Percentiles rank a stretch among this genome's conserved stretches.
phyloP scores from a whole-genome alignment of 2,113 vertebrate species.

The Hippocampus mohnikei region DNA sequence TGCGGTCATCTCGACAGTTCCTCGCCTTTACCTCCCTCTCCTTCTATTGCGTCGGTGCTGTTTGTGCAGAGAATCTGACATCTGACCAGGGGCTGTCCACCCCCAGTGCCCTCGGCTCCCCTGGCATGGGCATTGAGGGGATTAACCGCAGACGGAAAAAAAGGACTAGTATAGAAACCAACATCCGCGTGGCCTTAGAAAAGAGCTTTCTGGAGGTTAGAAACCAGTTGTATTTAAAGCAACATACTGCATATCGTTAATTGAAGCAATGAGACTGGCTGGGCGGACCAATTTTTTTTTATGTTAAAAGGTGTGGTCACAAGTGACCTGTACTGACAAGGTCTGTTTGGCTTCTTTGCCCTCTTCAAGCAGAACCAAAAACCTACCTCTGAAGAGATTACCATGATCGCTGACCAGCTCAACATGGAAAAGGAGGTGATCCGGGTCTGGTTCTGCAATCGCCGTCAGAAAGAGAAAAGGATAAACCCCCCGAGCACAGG shows the following conservation, averaged over 20 bases:
- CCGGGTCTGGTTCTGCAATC: constrained; percentile 99
- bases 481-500: constrained; percentile 97
- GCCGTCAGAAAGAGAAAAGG: constrained; percentile 97
- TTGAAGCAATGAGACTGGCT: neutral
- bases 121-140: constrained; percentile 89
- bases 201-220: constrained; percentile 99
- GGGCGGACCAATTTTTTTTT: neutral
- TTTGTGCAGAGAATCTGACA: constrained; percentile 91
- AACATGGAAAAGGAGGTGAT: constrained; percentile 99
- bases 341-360: constrained; percentile 66
- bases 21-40: constrained; percentile 74
- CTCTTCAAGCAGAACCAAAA: constrained; percentile 96
- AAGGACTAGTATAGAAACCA: constrained; percentile 99
- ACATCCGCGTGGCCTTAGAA: constrained; percentile 99
- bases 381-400: constrained; percentile 99
- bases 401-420: constrained; percentile 98
- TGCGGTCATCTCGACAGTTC: neutral
- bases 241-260: neutral
- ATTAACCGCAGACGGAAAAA: constrained; percentile 98
- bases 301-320: neutral
- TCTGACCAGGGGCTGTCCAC: constrained; percentile 93
- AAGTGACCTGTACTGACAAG: constrained; percentile 57
- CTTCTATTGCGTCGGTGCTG: constrained; percentile 62
- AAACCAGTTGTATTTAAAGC: constrained; percentile 12
- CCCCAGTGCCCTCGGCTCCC: constrained; percentile 91